Conservation (phyloP, 2,888 invertebrate genomes). For the Acrobasis repandana region DNA sequence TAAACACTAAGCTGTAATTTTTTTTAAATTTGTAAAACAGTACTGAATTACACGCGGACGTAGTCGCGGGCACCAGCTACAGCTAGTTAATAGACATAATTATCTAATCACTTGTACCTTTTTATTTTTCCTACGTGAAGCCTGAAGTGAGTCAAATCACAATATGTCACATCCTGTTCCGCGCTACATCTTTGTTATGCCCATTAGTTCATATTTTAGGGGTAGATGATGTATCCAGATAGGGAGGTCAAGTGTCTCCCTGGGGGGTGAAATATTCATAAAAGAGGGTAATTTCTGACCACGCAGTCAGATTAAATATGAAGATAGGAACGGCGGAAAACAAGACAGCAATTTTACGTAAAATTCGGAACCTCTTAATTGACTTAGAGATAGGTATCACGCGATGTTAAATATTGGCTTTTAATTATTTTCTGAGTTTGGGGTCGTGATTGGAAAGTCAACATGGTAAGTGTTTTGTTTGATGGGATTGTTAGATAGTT, state of each 20-base stretch:
- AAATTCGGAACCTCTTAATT: slow-evolving; percentile 77
- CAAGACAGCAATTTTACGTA: slow-evolving; percentile 78
- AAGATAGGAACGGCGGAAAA: slow-evolving; percentile 70
- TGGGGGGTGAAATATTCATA: slow-evolving; percentile 78
- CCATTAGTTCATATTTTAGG: slow-evolving; percentile 75
- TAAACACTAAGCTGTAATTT: too few species aligned
- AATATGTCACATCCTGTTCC: slow-evolving; percentile 46
- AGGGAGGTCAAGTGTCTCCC: slow-evolving; percentile 80
- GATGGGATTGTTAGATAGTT: too few species aligned
- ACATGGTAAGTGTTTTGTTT: slow-evolving; percentile 5
- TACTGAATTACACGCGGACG: too few species aligned
- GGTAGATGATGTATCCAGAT: slow-evolving; percentile 81
- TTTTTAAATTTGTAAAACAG: too few species aligned
- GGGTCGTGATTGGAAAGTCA: slow-evolving; percentile 30
- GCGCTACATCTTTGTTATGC: slow-evolving; percentile 49
- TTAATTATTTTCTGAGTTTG: slow-evolving; percentile 60
- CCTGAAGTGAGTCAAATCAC: neutral
- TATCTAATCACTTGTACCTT: too few species aligned
- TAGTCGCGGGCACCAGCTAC: too few species aligned
- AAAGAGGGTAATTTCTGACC: slow-evolving; percentile 77
- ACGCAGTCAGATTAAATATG: slow-evolving; percentile 75
- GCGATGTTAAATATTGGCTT: slow-evolving; percentile 68
- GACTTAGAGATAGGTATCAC: slow-evolving; percentile 72
- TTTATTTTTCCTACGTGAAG: too few species aligned
- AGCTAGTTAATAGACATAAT: too few species aligned